Evolutionary conservation across 2,113 vertebrate species (phyloP).

Genomic region (Blennius ocellaris): DNA sequence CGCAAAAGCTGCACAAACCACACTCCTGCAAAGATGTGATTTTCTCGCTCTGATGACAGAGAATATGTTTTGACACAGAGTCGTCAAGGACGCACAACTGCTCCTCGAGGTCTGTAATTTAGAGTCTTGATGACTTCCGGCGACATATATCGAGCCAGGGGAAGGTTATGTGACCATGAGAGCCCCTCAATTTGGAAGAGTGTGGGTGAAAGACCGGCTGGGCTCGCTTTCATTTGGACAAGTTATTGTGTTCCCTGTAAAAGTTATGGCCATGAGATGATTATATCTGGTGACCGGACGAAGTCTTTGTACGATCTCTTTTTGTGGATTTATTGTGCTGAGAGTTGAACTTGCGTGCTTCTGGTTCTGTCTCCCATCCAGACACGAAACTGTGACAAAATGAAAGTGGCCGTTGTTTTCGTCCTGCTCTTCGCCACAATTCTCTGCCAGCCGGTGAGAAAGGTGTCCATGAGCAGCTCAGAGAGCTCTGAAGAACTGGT

Average conservation of each 20-base stretch:
- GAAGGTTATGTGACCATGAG: conserved; percentile 35
- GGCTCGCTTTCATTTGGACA: conserved; percentile 37
- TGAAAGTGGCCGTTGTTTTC: conserved; percentile 82
- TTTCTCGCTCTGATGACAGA: conserved; percentile 59
- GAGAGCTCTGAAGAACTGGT: conserved; percentile 83
- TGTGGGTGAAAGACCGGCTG: conserved; percentile 19
- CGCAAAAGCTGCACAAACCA: conserved; percentile 20
- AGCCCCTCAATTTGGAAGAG: conserved; percentile 49
- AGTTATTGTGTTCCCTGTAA: conserved; percentile 58
- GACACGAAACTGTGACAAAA: conserved; percentile 65
- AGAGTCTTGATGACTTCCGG: conserved; percentile 56
- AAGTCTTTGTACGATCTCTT: not conserved
- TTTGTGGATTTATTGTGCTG: conserved; percentile 35
- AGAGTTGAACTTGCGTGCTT: conserved; percentile 20
- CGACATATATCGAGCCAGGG: conserved; percentile 30
- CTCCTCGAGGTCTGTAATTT: conserved; percentile 53
- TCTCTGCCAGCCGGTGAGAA: conserved; percentile 80
- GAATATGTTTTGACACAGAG: conserved; percentile 30
- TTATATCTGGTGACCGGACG: conserved; percentile 1
- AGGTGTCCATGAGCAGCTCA: conserved; percentile 73
- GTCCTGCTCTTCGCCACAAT: conserved; percentile 81
- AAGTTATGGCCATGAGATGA: conserved; percentile 37
- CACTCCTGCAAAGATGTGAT: conserved; percentile 15
- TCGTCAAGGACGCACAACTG: conserved; percentile 12
- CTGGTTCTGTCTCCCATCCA: conserved; percentile 40